phyloP scores from a whole-genome alignment of 2,113 vertebrate species.

The Tapirus terrestris region DNA sequence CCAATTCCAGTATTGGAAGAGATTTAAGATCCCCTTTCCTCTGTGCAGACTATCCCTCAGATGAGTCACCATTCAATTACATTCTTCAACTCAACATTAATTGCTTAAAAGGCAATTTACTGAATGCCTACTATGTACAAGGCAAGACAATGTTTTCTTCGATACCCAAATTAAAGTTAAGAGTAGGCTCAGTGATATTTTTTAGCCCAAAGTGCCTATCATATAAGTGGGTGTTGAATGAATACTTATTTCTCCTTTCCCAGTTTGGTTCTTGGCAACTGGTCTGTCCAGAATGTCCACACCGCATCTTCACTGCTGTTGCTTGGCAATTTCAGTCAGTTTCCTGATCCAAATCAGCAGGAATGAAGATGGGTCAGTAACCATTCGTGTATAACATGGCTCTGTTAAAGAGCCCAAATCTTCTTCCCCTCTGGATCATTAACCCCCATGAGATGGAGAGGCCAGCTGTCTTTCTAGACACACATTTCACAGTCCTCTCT shows the following conservation, averaged over 20 bases:
- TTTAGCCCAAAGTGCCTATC: not conserved
- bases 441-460: not conserved
- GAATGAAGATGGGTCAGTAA: not conserved
- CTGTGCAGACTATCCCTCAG: not conserved
- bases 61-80: not conserved
- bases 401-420: not conserved
- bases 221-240: not conserved
- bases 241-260: not conserved
- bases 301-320: not conserved
- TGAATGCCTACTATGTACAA: not conserved
- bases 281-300: not conserved
- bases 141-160: not conserved
- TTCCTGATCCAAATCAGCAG: not conserved
- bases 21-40: not conserved
- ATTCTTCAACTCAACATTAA: not conserved
- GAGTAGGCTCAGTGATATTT: not conserved
- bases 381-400: not conserved
- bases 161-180: not conserved
- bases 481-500: not conserved
- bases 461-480: not conserved
- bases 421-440: not conserved
- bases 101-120: not conserved
- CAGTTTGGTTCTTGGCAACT: not conserved
- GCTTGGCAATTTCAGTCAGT: not conserved
- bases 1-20: not conserved